Conservation (phyloP, 2,113 vertebrate genomes). For the Peromyscus maniculatus region DNA sequence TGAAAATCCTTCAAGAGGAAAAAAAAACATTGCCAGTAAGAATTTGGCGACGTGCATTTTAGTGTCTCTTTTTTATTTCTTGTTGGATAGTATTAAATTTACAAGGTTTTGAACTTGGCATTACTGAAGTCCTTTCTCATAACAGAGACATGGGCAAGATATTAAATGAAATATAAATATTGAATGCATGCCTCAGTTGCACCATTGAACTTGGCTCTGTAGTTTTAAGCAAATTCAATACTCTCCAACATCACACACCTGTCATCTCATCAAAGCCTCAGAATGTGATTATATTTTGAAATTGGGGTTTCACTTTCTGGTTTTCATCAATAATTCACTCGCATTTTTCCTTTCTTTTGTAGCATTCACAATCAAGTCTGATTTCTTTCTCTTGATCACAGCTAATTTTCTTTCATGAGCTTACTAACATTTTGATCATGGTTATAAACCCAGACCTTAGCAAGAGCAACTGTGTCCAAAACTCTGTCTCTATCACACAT, state of each 20-base stretch:
- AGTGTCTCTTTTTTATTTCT: neutral
- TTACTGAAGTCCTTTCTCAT: neutral
- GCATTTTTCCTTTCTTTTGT: neutral
- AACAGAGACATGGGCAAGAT: neutral
- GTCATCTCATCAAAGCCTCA: neutral
- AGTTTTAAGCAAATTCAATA: neutral
- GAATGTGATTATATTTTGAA: neutral
- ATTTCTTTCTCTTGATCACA: neutral
- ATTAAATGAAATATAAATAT: neutral
- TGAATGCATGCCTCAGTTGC: neutral
- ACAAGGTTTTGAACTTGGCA: neutral
- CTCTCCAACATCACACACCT: neutral
- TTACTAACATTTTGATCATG: neutral
- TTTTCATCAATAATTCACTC: slow-evolving; percentile 37
- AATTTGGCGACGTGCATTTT: neutral
- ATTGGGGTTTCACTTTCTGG: neutral
- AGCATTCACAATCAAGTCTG: neutral
- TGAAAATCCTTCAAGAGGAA: neutral
- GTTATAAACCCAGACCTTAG: neutral
- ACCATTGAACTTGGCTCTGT: neutral
- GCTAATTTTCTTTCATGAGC: neutral
- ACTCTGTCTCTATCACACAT: neutral
- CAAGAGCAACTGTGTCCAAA: neutral
- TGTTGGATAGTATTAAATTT: neutral
- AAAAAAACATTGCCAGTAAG: neutral